A percentile compares a stretch with the other conserved stretches of the same genome.
These are phyloP conservation scores for Diabrotica virgifera DNA, from an alignment of 1,140 invertebrate species.

Conservation along the genomic window DNA sequence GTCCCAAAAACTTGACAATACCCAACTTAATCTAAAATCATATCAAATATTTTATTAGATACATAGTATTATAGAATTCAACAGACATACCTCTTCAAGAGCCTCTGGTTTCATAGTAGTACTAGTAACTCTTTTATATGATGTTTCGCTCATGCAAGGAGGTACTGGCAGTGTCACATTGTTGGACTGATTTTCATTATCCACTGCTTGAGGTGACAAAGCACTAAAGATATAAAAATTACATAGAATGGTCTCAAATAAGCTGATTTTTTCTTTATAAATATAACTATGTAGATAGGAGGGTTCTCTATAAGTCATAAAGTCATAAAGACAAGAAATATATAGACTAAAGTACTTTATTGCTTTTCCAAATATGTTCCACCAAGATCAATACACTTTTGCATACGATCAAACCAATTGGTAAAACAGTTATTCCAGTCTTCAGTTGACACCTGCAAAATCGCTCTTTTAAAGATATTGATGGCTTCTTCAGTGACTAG, in stretches of 20 bases:
- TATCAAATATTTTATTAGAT: slow-evolving; percentile 13
- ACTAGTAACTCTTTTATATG: slow-evolving; percentile 76
- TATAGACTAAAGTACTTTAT: too few species aligned
- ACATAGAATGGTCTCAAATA: not conserved
- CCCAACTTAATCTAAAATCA: slow-evolving; percentile 66
- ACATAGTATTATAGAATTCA: not conserved
- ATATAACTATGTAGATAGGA: too few species aligned
- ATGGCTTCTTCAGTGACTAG: too few species aligned
- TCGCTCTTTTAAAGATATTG: too few species aligned
- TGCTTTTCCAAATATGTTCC: too few species aligned
- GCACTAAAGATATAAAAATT: slow-evolving; percentile 30
- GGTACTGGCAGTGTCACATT: slow-evolving; percentile 62
- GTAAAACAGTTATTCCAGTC: too few species aligned
- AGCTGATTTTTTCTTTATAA: too few species aligned
- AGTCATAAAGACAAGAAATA: too few species aligned
- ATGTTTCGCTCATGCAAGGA: slow-evolving; percentile 74
- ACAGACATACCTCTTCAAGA: slow-evolving; percentile 64
- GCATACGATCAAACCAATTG: too few species aligned
- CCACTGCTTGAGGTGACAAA: slow-evolving; percentile 29
- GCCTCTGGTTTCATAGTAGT: slow-evolving; percentile 75
- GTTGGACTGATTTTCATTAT: slow-evolving; percentile 24
- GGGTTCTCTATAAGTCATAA: too few species aligned
- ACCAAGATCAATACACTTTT: too few species aligned
- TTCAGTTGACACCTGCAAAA: too few species aligned
- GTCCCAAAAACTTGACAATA: slow-evolving; percentile 77